Percentiles rank a stretch among this genome's conserved stretches.
Conservation (phyloP, 2,888 invertebrate genomes). For the Tenthredo amoena region DNA sequence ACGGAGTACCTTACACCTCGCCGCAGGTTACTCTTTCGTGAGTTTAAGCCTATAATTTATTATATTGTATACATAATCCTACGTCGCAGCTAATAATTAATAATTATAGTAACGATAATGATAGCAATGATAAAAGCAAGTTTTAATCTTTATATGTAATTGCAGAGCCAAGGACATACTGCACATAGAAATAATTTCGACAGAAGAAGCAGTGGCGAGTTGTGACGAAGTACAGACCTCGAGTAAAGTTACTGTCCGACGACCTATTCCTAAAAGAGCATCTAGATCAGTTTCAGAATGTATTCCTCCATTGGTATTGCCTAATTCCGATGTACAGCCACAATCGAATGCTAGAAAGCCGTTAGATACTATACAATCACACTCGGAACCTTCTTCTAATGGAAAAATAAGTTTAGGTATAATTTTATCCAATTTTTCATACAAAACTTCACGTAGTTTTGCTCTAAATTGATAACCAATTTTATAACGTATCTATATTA, state of each 20-base stretch:
- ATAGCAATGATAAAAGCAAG: not conserved
- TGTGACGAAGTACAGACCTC: slow-evolving; percentile 73
- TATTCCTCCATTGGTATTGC: slow-evolving; percentile 67
- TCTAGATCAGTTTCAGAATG: slow-evolving; percentile 78
- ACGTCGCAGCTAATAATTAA: not conserved
- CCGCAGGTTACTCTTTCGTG: slow-evolving; percentile 84
- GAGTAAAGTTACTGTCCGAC: slow-evolving; percentile 80
- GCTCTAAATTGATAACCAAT: not conserved
- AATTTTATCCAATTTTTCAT: not conserved
- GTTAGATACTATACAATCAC: slow-evolving; percentile 60
- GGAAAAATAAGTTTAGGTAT: slow-evolving; percentile 68
- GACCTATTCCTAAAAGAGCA: slow-evolving; percentile 80
- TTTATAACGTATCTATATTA: not conserved
- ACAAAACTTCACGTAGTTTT: not conserved
- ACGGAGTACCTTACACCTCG: slow-evolving; percentile 85
- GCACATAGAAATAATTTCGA: slow-evolving; percentile 88
- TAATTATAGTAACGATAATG: not conserved
- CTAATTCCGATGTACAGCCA: slow-evolving; percentile 57
- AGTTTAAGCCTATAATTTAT: slow-evolving; percentile 58
- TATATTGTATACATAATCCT: slow-evolving; percentile 8
- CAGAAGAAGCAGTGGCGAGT: slow-evolving; percentile 77
- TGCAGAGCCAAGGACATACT: slow-evolving; percentile 86
- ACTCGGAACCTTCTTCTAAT: slow-evolving; percentile 68
- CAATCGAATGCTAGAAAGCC: slow-evolving; percentile 64
- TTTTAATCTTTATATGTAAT: not conserved